phyloP scores from a whole-genome alignment of 2,113 vertebrate genomes.

The zebrafish (Danio rerio) region DNA sequence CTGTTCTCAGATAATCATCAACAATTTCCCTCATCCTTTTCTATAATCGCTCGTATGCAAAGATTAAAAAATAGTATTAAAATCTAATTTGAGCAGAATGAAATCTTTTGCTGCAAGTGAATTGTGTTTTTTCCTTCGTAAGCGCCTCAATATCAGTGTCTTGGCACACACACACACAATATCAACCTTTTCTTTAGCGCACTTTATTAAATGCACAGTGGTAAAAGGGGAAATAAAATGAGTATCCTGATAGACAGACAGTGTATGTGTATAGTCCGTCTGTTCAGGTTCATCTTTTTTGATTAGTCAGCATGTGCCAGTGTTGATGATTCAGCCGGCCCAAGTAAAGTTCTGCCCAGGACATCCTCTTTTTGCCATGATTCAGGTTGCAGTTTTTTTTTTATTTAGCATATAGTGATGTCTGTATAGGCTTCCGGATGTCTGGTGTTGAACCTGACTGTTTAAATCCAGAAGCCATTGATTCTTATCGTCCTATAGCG shows the following conservation, averaged over 20 bases:
- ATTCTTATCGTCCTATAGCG: too few species aligned
- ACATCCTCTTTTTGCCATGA: conserved; percentile 11
- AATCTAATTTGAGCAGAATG: background rate
- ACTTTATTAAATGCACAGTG: too few species aligned
- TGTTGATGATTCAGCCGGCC: background rate
- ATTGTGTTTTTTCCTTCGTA: background rate
- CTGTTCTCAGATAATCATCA: too few species aligned
- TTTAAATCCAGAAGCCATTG: background rate
- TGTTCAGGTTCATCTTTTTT: background rate
- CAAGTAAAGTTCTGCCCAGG: background rate
- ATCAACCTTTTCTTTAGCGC: background rate
- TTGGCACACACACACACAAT: conserved; percentile 4
- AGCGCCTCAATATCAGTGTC: background rate
- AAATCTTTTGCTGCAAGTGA: background rate
- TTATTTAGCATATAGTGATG: background rate
- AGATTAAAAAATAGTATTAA: too few species aligned
- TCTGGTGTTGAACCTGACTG: background rate
- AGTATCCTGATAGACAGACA: background rate
- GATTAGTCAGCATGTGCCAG: conserved; percentile 10
- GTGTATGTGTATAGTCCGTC: background rate
- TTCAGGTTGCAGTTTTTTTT: background rate
- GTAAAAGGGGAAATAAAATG: background rate
- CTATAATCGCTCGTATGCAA: background rate
- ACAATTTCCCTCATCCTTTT: background rate
- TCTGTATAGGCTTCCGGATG: background rate